Evolutionary conservation across 2,797 vertebrate genomes (phyloP).

Genomic region (Alfaro cultratus): DNA sequence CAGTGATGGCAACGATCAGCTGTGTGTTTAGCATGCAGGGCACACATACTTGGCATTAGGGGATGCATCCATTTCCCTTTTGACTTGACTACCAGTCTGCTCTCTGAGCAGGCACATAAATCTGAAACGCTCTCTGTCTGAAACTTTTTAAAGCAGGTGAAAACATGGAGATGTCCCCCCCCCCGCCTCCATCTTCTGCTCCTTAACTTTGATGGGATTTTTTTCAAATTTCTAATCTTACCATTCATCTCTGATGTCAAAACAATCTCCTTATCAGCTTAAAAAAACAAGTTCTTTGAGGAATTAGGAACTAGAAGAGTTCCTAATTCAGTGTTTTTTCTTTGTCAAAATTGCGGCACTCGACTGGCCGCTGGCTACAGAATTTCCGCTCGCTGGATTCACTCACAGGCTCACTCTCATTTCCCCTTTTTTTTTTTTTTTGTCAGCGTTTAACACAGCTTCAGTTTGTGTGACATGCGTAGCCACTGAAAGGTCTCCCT

Average conservation of each 20-base stretch:
- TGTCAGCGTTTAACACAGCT: neutral
- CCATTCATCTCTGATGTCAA: conserved; percentile 29
- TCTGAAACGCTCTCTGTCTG: neutral
- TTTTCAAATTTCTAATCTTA: conserved; percentile 16
- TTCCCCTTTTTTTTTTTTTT: conserved; percentile 31
- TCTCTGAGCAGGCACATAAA: conserved; percentile 2
- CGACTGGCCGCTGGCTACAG: conserved; percentile 25
- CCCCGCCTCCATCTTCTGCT: neutral
- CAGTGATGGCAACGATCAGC: conserved; percentile 79
- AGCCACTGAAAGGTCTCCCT: conserved; percentile 10
- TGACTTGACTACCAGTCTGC: conserved; percentile 68
- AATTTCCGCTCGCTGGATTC: conserved; percentile 37
- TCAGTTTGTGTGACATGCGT: neutral
- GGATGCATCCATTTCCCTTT: conserved; percentile 53
- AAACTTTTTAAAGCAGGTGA: neutral
- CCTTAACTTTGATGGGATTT: conserved; percentile 2
- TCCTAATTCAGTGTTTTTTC: conserved; percentile 7
- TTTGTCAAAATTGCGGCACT: conserved; percentile 25
- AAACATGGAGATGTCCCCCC: too few species aligned
- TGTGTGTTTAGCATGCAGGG: conserved; percentile 81
- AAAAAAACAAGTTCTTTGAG: conserved; percentile 43
- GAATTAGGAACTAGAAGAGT: conserved; percentile 33
- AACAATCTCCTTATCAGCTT: conserved; percentile 40
- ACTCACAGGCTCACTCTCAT: conserved; percentile 27
- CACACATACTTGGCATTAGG: conserved; percentile 70